A percentile compares a stretch with the other conserved stretches of the same genome.
These are phyloP conservation scores for Drosophila gaucha DNA, from an alignment of 2,888 invertebrate species.

Conservation along the genomic window DNA sequence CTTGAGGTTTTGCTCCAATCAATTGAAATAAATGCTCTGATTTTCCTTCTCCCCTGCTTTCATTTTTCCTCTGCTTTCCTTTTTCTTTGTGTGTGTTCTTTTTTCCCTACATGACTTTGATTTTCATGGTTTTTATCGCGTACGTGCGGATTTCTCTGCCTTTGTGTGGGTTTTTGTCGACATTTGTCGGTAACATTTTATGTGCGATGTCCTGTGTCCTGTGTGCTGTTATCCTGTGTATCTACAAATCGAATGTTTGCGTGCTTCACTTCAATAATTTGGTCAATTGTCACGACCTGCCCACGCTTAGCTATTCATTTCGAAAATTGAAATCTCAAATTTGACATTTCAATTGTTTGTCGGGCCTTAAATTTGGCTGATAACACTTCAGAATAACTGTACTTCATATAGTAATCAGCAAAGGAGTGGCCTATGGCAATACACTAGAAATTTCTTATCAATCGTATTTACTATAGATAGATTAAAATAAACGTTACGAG, in stretches of 20 bases:
- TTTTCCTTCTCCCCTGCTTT: slow-evolving; percentile 52
- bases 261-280: slow-evolving; percentile 40
- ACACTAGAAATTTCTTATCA: slow-evolving; percentile 20
- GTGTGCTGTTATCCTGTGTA: slow-evolving; percentile 22
- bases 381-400: not conserved
- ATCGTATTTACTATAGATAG: not conserved
- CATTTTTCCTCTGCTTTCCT: slow-evolving; percentile 35
- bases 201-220: not conserved
- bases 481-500: too few relatives aligned
- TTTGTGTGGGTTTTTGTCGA: slow-evolving; percentile 48
- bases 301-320: not conserved
- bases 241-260: slow-evolving; percentile 30
- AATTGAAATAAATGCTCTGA: slow-evolving; percentile 68
- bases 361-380: not conserved
- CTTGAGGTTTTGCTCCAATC: slow-evolving; percentile 49
- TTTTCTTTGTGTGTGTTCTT: not conserved
- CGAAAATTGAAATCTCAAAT: not conserved
- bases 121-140: slow-evolving; percentile 66
- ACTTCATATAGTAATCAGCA: too few relatives aligned
- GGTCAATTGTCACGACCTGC: slow-evolving; percentile 61
- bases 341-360: not conserved
- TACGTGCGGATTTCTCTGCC: slow-evolving; percentile 41
- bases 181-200: slow-evolving; percentile 23
- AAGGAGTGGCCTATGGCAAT: fast-evolving
- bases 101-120: slow-evolving; percentile 53